Evolutionary conservation across 2,797 vertebrate species (phyloP).

Genomic region (Streptopelia turtur): DNA sequence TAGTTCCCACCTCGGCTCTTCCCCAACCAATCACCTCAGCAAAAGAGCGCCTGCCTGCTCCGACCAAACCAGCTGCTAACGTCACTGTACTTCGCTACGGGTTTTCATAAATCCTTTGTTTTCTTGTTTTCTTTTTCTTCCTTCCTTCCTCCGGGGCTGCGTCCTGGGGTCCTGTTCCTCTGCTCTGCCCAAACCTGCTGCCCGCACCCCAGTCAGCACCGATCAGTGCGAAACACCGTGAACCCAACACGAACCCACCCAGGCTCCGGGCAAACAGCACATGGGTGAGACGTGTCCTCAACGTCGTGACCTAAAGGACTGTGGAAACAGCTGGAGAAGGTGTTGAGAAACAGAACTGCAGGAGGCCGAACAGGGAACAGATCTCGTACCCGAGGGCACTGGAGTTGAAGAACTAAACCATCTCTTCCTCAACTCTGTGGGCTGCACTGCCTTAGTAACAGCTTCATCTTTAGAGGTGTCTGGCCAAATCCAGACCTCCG

Average conservation of each 20-base stretch:
- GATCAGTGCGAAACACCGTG: not conserved
- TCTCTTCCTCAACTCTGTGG: not conserved
- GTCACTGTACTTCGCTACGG: not conserved
- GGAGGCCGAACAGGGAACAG: not conserved
- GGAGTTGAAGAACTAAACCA: not conserved
- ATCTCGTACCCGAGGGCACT: not conserved
- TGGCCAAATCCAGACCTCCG: not conserved
- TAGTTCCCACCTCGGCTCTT: not conserved
- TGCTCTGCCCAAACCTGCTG: constrained; percentile 26
- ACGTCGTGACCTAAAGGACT: not conserved
- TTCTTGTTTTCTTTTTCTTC: not conserved
- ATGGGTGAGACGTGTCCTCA: not conserved
- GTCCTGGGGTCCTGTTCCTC: not conserved
- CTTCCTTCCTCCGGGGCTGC: not conserved
- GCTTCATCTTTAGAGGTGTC: not conserved
- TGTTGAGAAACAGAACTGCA: not conserved
- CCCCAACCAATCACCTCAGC: fast-evolving
- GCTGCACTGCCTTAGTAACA: not conserved
- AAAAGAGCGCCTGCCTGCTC: not conserved
- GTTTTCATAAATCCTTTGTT: not conserved
- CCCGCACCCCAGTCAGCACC: constrained; percentile 11
- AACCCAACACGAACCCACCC: not conserved
- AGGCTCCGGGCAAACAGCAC: constrained; percentile 3
- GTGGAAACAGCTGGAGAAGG: not conserved
- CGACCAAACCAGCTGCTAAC: not conserved